Conservation (phyloP, 2,113 vertebrate genomes). For the Diphyllodes magnificus region DNA sequence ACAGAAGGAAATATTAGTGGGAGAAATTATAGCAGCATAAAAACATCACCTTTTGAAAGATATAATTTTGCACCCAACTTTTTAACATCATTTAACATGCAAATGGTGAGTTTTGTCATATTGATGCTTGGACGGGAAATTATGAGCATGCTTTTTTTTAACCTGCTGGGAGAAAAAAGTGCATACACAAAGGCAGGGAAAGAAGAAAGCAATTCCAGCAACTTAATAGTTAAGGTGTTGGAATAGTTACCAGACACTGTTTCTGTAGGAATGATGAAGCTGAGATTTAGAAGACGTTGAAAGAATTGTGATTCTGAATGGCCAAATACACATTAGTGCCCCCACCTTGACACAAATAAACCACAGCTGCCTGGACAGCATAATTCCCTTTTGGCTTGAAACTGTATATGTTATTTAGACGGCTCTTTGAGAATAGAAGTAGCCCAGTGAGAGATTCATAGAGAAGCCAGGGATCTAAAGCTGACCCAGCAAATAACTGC, state of each 20-base stretch:
- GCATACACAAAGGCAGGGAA: not conserved
- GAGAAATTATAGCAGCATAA: conserved; percentile 6
- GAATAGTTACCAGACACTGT: conserved; percentile 63
- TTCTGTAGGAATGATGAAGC: conserved; percentile 66
- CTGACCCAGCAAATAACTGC: conserved; percentile 54
- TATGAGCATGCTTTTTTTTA: not conserved
- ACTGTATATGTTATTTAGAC: conserved; percentile 58
- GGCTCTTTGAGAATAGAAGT: conserved; percentile 57
- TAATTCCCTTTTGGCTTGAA: conserved; percentile 63
- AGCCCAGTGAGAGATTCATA: conserved; percentile 50
- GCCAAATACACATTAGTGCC: conserved; percentile 61
- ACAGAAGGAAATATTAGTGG: conserved; percentile 51
- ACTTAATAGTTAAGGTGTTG: conserved; percentile 52
- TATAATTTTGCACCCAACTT: not conserved
- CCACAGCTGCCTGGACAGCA: conserved; percentile 62
- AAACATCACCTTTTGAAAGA: not conserved
- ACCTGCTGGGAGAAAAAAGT: not conserved
- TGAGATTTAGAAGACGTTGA: conserved; percentile 62
- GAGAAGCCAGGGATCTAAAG: conserved; percentile 57
- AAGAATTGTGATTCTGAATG: conserved; percentile 64
- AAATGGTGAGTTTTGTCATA: not conserved
- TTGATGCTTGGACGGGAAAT: not conserved
- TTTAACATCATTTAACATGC: not conserved
- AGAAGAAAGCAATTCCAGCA: conserved; percentile 26
- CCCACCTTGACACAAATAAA: conserved; percentile 67